These are phyloP conservation scores for Hydrotaea cyrtoneurina DNA, from an alignment of 2,888 invertebrate genomes.

Conservation along the genomic window DNA sequence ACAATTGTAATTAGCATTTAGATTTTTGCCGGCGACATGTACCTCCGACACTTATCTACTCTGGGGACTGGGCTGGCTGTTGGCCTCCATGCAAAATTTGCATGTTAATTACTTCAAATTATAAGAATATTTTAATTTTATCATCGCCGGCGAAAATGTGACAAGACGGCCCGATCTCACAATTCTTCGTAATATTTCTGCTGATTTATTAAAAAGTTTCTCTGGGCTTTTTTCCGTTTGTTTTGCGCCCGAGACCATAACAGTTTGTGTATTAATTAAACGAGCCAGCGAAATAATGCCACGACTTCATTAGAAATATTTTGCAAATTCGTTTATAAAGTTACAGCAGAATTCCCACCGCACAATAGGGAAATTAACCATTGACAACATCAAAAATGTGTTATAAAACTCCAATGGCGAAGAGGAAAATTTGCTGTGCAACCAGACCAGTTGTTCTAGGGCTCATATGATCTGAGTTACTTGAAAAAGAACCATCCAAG, in stretches of 20 bases:
- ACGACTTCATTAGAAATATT: not conserved
- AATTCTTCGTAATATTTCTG: too few species aligned
- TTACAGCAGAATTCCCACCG: too few species aligned
- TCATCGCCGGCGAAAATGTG: not conserved
- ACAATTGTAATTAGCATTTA: constrained; percentile 22
- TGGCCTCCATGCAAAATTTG: not conserved
- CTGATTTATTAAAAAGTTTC: constrained; percentile 1
- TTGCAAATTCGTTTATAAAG: not conserved
- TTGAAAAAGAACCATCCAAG: too few species aligned
- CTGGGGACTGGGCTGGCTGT: not conserved
- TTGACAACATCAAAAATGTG: too few species aligned
- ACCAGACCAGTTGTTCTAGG: too few species aligned
- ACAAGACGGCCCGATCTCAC: not conserved
- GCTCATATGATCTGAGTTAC: too few species aligned
- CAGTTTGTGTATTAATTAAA: constrained; percentile 1
- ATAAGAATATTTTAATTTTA: constrained; percentile 32
- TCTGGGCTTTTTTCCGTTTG: not conserved
- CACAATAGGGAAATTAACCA: too few species aligned
- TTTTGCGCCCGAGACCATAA: not conserved
- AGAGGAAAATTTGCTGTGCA: too few species aligned
- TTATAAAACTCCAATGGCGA: too few species aligned
- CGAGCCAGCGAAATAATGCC: not conserved
- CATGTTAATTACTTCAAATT: constrained; percentile 27
- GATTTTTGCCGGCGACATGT: not conserved
- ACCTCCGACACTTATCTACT: not conserved